phyloP scores from a whole-genome alignment of 1,140 invertebrate genomes.

The Orius laevigatus region DNA sequence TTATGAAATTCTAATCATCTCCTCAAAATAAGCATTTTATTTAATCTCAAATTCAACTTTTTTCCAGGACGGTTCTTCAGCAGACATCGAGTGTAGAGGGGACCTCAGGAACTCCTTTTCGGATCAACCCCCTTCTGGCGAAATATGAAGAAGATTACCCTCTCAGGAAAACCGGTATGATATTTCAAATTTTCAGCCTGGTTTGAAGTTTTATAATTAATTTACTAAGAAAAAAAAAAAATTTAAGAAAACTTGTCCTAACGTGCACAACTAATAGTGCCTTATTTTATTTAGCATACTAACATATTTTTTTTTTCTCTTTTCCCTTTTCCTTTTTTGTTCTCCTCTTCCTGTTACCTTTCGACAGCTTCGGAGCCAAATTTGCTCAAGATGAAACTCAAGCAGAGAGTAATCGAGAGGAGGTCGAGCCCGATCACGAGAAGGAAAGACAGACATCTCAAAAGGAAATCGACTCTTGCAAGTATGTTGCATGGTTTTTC shows the following conservation, averaged over 20 bases:
- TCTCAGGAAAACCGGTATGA: constrained; percentile 80
- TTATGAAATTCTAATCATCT: not conserved
- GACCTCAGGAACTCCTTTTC: constrained; percentile 16
- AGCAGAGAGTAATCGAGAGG: constrained; percentile 85
- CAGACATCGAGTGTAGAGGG: constrained; percentile 15
- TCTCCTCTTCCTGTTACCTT: constrained; percentile 21
- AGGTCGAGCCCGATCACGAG: constrained; percentile 71
- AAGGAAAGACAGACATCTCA: constrained; percentile 61
- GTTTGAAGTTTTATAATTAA: not conserved
- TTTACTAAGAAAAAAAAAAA: no score
- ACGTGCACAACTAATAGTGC: not conserved
- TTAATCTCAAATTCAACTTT: no score
- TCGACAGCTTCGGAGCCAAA: constrained; percentile 88
- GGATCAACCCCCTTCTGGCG: constrained; percentile 24
- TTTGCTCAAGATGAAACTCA: constrained; percentile 87
- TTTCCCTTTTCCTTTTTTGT: constrained; percentile 2
- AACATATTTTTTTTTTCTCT: constrained; percentile 4
- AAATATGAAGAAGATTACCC: constrained; percentile 79
- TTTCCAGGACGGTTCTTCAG: constrained; percentile 23
- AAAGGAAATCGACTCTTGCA: constrained; percentile 56
- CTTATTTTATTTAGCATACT: constrained; percentile 4
- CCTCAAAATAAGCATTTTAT: no score
- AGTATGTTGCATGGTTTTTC: constrained; percentile 38
- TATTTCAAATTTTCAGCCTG: not conserved
- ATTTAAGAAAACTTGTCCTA: not conserved